Conservation (phyloP, 2,113 vertebrate species). For the Platycercus adscitus region DNA sequence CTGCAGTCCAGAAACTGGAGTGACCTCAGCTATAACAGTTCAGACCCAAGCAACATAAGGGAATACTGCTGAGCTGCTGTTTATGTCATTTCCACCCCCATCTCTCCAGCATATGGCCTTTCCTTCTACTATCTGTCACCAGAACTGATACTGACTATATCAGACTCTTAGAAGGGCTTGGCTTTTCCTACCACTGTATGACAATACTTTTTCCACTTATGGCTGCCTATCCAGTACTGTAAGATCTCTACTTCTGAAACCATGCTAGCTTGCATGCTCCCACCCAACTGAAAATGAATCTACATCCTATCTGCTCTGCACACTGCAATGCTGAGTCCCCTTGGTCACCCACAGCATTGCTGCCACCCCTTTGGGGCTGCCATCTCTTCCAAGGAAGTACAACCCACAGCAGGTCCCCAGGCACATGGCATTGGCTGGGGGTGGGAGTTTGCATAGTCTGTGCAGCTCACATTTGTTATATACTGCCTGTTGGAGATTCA, state of each 20-base stretch:
- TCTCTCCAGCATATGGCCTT: not conserved
- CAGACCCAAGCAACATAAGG: not conserved
- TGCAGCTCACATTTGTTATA: not conserved
- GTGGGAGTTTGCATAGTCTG: not conserved
- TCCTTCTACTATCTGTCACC: not conserved
- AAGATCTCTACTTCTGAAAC: not conserved
- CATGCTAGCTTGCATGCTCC: not conserved
- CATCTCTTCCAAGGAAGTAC: not conserved
- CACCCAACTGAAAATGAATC: not conserved
- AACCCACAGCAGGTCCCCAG: not conserved
- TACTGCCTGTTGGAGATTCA: not conserved
- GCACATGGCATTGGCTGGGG: not conserved
- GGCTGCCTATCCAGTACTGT: not conserved
- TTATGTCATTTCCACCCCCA: not conserved
- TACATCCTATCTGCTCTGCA: not conserved
- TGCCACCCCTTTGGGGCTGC: not conserved
- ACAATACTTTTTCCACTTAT: not conserved
- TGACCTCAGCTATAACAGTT: not conserved
- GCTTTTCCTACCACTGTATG: not conserved
- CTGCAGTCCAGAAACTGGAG: not conserved
- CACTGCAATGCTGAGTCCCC: not conserved
- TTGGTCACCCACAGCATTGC: not conserved
- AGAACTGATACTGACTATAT: not conserved
- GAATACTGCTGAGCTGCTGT: conserved; percentile 12
- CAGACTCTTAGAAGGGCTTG: not conserved